Evolutionary conservation across 2,888 invertebrate genomes (phyloP).

Genomic region (Andrena trimmerana): DNA sequence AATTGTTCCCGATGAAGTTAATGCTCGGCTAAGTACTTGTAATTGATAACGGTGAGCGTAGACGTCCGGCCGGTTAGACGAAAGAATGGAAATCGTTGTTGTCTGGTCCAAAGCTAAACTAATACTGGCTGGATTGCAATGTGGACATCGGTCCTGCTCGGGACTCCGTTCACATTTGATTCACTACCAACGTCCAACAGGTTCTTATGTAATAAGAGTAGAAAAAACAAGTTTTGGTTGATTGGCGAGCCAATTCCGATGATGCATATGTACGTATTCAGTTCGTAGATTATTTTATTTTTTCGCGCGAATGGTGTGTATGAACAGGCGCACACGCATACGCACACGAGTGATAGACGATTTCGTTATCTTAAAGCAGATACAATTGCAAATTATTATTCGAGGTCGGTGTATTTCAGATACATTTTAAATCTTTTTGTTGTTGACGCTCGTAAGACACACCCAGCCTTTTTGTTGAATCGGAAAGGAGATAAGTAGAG

Average conservation of each 20-base stretch:
- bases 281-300: background rate
- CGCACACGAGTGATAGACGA: background rate
- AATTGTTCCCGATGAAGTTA: background rate
- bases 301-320: background rate
- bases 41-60: background rate
- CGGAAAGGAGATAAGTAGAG: background rate
- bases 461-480: no score
- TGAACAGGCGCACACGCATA: background rate
- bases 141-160: constrained; percentile 10
- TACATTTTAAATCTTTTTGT: no score
- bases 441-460: no score
- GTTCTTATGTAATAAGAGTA: constrained; percentile 50
- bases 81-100: constrained; percentile 17
- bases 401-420: no score
- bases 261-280: background rate
- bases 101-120: constrained; percentile 19
- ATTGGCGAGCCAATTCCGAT: background rate
- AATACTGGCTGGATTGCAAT: constrained; percentile 46
- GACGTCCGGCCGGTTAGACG: background rate
- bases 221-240: background rate
- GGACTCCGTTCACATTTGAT: constrained; percentile 23
- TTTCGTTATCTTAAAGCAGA: background rate
- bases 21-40: background rate
- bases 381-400: background rate
- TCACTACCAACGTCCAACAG: constrained; percentile 41